Base-by-base conservation (phyloP, 1,140 invertebrate species). In the Megalonaias nervosa region DNA sequence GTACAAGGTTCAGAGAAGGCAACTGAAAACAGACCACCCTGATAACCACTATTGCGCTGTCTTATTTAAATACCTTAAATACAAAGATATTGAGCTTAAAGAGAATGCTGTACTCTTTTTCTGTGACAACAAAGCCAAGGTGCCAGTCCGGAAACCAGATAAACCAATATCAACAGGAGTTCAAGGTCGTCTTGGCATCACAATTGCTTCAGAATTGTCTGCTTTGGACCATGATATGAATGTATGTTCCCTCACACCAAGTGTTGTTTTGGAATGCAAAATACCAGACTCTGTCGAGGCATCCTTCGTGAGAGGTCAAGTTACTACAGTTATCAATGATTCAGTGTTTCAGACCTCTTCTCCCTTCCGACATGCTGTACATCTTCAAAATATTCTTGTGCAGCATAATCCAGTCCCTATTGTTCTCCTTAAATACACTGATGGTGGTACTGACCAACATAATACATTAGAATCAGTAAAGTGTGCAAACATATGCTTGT, bases 1-100 rank as follows among this genome's bases (percentile, higher is more conserved):
- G 59, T 80, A 81, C 64, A 83, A 83, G 69, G 81, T 83, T 56
- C 82, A 81, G 64, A n/a, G 79, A 15, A 69, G 80, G 4, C 80
- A 81, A 58, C 59, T 84, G 17, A 19, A 75, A 61, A 11, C 60
- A 14, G 6, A 23, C n/a, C 80, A 84, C 73, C 57, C n/a, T 5
- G 82, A 84, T 75, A 59, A 76, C 9, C 82, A 84, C 72, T 84
- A 71, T 31, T 79, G 72, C 59, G 66, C 65, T 68, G 82, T 72
- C 19, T 59, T 67, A 17, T 74, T 84, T 16, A 78, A 77, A 57
- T 81, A 81, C 68, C 38, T 83, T 1, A 79, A 67, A 59, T 11
- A 60, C 15, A 21, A 16, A 23, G 79, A 73, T 23, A 60, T 81
- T 26, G 67, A 81, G 67, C 13, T 83, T 60, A 56, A 56, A 59